These are phyloP conservation scores for Coleophora deauratella DNA, from an alignment of 2,888 invertebrate species.

Conservation along the genomic window DNA sequence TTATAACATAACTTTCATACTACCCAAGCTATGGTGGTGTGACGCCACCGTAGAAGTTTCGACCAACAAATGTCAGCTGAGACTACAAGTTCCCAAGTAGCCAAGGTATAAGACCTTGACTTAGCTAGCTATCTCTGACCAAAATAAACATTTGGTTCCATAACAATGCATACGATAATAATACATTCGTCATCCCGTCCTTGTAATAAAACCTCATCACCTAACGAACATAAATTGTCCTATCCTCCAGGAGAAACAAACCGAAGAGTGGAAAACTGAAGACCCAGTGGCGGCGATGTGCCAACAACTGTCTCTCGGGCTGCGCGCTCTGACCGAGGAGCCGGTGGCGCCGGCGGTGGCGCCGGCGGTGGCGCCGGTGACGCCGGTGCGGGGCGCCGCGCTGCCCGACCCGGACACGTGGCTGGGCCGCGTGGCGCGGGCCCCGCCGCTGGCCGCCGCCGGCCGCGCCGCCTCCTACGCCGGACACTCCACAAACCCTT, in stretches of 20 bases:
- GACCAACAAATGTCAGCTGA: too few species aligned
- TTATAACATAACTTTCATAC: too few species aligned
- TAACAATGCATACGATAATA: too few species aligned
- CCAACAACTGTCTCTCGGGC: slow-evolving; percentile 83
- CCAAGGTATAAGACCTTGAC: too few species aligned
- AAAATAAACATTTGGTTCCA: too few species aligned
- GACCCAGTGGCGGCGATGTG: slow-evolving; percentile 85
- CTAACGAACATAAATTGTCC: too few species aligned
- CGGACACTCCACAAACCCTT: slow-evolving; percentile 39
- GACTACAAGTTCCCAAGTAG: too few species aligned
- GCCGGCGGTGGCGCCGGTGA: slow-evolving; percentile 35
- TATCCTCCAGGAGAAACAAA: slow-evolving; percentile 17
- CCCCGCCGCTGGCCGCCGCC: slow-evolving; percentile 69
- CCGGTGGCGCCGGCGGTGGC: slow-evolving; percentile 30
- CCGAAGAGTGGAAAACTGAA: slow-evolving; percentile 36
- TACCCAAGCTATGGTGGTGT: too few species aligned
- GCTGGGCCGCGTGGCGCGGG: slow-evolving; percentile 81
- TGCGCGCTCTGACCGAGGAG: slow-evolving; percentile 80
- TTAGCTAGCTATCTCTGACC: too few species aligned
- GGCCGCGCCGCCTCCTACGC: slow-evolving; percentile 44
- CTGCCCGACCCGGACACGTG: slow-evolving; percentile 89
- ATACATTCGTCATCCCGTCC: too few species aligned
- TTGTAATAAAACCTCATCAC: too few species aligned
- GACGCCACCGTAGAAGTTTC: too few species aligned
- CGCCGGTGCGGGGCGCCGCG: slow-evolving; percentile 36